Evolutionary conservation across 2,888 invertebrate species (phyloP), one percentile per base, ranked within the genome.

Genomic region (Microctonus brassicae): DNA sequence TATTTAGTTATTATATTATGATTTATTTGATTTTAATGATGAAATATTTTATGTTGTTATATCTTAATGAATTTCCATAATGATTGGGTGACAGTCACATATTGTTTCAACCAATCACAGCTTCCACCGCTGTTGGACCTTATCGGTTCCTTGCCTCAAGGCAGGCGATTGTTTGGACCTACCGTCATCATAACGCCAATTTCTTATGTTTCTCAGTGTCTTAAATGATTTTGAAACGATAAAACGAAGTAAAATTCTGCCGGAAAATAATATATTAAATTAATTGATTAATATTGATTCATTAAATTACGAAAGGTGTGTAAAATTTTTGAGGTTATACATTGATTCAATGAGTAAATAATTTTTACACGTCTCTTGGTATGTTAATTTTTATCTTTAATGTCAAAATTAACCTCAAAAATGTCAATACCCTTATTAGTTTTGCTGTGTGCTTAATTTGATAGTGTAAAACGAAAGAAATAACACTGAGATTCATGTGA

Each of bases 91-190:
- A 80, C 78, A 81, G 83, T 83, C 84, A 84, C 85, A 84, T 87
- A 87, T 87, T 87, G 87, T 87, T 87, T 87, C 86, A 86, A 86
- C 86, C 87, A 87, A 88, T 88, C 87, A 88, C 87, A 88, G 87
- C 87, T 86, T 81, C 83, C 79, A 86, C 80, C 84, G 87, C 87
- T 87, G 87, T 88, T 88, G 87, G 87, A 88, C 87, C 86, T 84
- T 72, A 76, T 78, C 78, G 87, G 87, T 86, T 85, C 88, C 87
- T 87, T 87, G 87, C 87, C 84, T 73, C 78, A 79, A 78, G 86
- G 87, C 88, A 87, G 88, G 88, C 87, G 87, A 87, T 88, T 87
- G 87, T 87, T 87, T 87, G 87, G 86, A 86, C 86, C 87, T 87
- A 87, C 87, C 87, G 87, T 86, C 83, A 71, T 71, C 62, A 84